Evolutionary conservation across 2,113 vertebrate species (phyloP), one percentile per base, ranked within the genome.

Genomic region (Rhinolophus ferrumequinum): DNA sequence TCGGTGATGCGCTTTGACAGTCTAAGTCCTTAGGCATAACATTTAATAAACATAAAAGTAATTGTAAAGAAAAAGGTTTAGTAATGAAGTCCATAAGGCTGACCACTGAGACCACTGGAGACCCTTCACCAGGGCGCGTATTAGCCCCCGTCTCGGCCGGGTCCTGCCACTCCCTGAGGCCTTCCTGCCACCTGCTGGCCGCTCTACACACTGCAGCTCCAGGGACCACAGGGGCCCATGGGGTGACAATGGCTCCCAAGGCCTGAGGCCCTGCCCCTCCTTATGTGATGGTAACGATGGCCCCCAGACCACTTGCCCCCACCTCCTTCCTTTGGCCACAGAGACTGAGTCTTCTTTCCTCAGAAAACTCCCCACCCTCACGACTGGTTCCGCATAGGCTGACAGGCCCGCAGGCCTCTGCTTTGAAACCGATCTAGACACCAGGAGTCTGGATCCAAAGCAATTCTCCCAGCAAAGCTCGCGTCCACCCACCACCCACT

Each of bases 401-500:
- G 16, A 21, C 15, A 35, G 35, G 14, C 81, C 84, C 66, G 15
- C 18, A 9, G 50, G 24, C 4, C 24, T 28, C 60, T 62, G 60
- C 60, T 26, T 26, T 28, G 24, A 35, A 56, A 44, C 22, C 4
- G 0, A n/a, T 16, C 66, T 18, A 14, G 47, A 50, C 72, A 30
- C 50, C 8, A 66, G 12, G 28, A 89, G 28, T 6, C 41, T 5
- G 4, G 24, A 30, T n/a, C 50, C 50, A 28, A 24, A 83, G 13
- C 77, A 38, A 9, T 22, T 38, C 38, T 60, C 35, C 92, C 19
- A 12, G 8, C 44, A 15, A 67, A 13, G 22, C 67, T 3, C n/a
- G 15, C 54, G 0, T 19, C 1, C 76, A 0, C 54, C 5, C 64
- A 69, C 72, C 35, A 1, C 19, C 8, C 26, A 28, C 79, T 33